A percentile compares a stretch with the other conserved stretches of the same genome.
These are phyloP conservation scores for Plutella xylostella DNA, from an alignment of 2,888 invertebrate genomes.

Conservation along the genomic window DNA sequence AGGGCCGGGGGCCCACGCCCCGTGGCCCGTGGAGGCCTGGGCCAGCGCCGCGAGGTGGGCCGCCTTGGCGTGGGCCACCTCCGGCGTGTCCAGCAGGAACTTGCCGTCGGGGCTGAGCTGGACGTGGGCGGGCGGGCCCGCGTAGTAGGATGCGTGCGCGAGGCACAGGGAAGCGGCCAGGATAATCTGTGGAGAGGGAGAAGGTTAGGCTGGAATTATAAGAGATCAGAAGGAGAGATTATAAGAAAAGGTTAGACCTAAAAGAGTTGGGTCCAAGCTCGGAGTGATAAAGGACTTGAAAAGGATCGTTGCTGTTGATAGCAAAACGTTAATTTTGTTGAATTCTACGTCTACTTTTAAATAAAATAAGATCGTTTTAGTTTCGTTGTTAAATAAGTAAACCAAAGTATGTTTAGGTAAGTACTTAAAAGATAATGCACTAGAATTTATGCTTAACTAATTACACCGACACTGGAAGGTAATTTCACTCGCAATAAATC, in stretches of 20 bases:
- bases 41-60: slow-evolving; percentile 60
- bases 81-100: slow-evolving; percentile 64
- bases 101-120: slow-evolving; percentile 66
- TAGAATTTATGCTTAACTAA: no score
- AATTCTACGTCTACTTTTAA: no score
- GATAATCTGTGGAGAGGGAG: slow-evolving; percentile 43
- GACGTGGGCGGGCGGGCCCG: slow-evolving; percentile 55
- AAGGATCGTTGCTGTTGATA: no score
- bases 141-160: slow-evolving; percentile 67
- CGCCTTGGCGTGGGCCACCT: slow-evolving; percentile 63
- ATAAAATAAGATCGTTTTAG: no score
- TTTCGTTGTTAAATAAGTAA: no score
- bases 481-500: no score
- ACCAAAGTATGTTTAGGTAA: no score
- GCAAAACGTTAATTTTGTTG: no score
- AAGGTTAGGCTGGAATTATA: neutral
- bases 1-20: slow-evolving; percentile 48
- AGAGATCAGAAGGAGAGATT: neutral
- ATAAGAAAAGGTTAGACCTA: neutral
- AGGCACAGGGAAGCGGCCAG: slow-evolving; percentile 59
- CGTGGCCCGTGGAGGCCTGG: slow-evolving; percentile 56
- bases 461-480: no score
- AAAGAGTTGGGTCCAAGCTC: neutral
- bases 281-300: neutral
- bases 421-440: no score